phyloP scores from a whole-genome alignment of 1,140 invertebrate species.

The Spodoptera litura region DNA sequence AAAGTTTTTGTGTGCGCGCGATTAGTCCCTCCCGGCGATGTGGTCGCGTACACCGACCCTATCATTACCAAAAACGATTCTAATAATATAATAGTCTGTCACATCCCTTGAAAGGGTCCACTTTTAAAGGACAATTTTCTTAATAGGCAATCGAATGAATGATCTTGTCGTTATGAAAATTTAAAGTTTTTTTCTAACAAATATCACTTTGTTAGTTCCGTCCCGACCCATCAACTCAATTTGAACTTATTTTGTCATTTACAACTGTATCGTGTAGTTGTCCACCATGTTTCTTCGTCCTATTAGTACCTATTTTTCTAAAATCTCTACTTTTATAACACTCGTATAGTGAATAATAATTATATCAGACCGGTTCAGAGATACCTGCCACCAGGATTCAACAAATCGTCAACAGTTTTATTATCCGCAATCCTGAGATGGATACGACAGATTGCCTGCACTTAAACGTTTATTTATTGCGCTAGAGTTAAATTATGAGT shows the following conservation, averaged over 20 bases:
- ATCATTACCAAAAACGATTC: conserved; percentile 84
- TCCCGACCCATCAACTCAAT: conserved; percentile 52
- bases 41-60: conserved; percentile 74
- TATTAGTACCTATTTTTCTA: neutral
- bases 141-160: conserved; percentile 79
- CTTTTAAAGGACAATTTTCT: conserved; percentile 82
- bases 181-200: conserved; percentile 66
- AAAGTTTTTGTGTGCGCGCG: conserved; percentile 73
- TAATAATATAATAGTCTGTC: conserved; percentile 86
- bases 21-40: conserved; percentile 78
- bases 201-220: conserved; percentile 61
- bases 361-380: conserved; percentile 7
- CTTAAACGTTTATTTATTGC: conserved; percentile 47
- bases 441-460: conserved; percentile 46
- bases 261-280: neutral
- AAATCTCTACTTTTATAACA: neutral
- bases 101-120: conserved; percentile 77
- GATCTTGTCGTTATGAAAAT: conserved; percentile 71
- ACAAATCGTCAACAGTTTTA: conserved; percentile 46
- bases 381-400: conserved; percentile 28
- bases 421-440: conserved; percentile 45
- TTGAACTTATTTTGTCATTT: conserved; percentile 53
- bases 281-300: too few relatives aligned
- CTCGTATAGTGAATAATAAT: too few relatives aligned
- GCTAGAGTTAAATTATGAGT: conserved; percentile 47